Evolutionary conservation across 2,888 invertebrate genomes (phyloP), one percentile per base, ranked within the genome.

Genomic region (Carterocephalus palaemon): DNA sequence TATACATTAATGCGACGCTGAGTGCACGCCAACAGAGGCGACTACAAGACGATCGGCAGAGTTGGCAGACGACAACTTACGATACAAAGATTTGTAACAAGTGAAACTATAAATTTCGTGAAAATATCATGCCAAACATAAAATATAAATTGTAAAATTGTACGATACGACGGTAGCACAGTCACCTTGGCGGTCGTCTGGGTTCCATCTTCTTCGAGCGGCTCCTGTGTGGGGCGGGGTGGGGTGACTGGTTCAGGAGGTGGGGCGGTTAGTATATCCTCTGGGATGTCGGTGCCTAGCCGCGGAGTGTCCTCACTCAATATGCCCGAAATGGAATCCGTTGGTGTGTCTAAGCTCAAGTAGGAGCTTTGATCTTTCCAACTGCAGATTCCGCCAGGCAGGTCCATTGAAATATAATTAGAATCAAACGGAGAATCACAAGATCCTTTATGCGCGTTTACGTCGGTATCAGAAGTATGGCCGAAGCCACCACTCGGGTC

Each of bases 281-380:
- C 84, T 69, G 70, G 74, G 66, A 66, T 57, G 59, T 70, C 67
- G 59, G 59, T 46, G 45, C 56, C 62, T 60, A 68, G 17, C 7
- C 53, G 61, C 43, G 60, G 58, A 10, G 61, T 57, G 12, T 65
- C 62, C 49, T 69, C 70, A 46, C 55, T 59, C 17, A 56, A 40
- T 46, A 54, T 39, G 46, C 61, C 63, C 47, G 53, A 53, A 41
- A 69, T 56, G 42, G 70, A 69, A 54, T 74, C 69, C 12, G 57
- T 59, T 20, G 85, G 75, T 46, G 87, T 82, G 72, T 92, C 91
- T 63, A 88, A 68, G 61, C 91, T 88, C 61, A 94, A 81, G 64
- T 93, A 94, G 36, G 94, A 93, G 67, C 93, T 94, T 68, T 93
- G 90, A 68, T 93, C 94, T 70, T 90, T 91, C 94, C 94, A 94